Base-by-base conservation (phyloP, 1,140 invertebrate genomes). In the Mizuhopecten yessoensis region DNA sequence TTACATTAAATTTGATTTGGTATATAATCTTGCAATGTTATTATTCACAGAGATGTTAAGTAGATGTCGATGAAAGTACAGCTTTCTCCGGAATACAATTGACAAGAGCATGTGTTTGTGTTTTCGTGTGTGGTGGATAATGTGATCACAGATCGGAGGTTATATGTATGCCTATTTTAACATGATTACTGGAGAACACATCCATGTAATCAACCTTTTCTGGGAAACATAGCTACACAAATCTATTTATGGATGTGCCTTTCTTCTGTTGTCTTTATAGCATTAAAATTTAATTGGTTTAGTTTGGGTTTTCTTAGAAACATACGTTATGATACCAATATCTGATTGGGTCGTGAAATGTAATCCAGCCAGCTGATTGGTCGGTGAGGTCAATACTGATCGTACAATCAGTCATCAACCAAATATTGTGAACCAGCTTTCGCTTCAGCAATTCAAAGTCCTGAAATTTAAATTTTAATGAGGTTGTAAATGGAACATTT, bases 401-500 rank as follows among this genome's bases (percentile, higher is more conserved):
- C 23, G 57, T 75, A 29, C n/a, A 75, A 75, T 75, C 23, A 75
- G 57, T 75, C 57, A 75, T 0, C 57, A n/a, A 29, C 29, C n/a
- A 75, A n/a, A 75, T 75, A 75, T n/a, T 75, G 57, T n/a, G 11
- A 75, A 75, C 57, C n/a, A 0, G 57, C 23, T 3, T 75, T 75
- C 17, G 29, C n/a, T 29, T 29, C 57, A 17, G 57, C 9, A n/a
- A 75, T 75, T 75, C 57, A 1, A 75, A 29, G 57, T 7, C 57
- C n/a, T 75, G 57, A 75, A 75, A 75, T 75, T 75, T 75, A 75
- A 75, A 75, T n/a, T 75, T 75, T 75, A 75, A 75, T 75, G 57
- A 75, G 29, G 57, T 75, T 75, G 9, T 29, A 75, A 75, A 75
- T 75, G 57, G 57, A 75, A 75, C 57, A n/a, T n/a, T 75, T 75